Evolutionary conservation across 1,140 invertebrate genomes (phyloP).

Genomic region (Drosophila funebris): DNA sequence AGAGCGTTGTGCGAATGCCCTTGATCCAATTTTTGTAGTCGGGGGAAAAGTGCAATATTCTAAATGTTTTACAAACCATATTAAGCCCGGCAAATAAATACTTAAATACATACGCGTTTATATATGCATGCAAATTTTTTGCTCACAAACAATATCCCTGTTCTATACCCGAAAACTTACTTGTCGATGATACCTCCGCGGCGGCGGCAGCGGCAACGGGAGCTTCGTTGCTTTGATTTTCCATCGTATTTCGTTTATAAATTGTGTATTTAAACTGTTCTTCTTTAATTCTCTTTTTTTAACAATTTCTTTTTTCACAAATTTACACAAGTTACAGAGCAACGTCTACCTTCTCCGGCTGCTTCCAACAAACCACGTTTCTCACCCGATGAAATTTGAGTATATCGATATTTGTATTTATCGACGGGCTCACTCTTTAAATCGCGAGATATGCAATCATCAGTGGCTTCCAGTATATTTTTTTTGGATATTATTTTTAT

Average conservation of each 20-base stretch:
- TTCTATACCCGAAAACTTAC: constrained; percentile 63
- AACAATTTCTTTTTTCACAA: constrained; percentile 69
- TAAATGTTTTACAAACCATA: constrained; percentile 3
- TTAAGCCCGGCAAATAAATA: constrained; percentile 37
- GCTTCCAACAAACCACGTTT: constrained; percentile 81
- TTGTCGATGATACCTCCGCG: constrained; percentile 83
- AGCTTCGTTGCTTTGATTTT: constrained; percentile 81
- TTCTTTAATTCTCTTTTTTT: constrained; percentile 38
- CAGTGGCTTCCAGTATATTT: constrained; percentile 13
- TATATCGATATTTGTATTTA: constrained; percentile 30
- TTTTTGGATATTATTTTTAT: background rate
- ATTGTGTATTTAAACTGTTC: constrained; percentile 70
- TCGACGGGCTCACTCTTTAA: constrained; percentile 1
- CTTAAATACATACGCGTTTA: constrained; percentile 39
- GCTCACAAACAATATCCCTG: constrained; percentile 24
- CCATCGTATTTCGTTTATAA: constrained; percentile 75
- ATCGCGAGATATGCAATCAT: background rate
- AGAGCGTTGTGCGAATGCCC: constrained; percentile 41
- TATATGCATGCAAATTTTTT: constrained; percentile 36
- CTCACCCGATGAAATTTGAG: constrained; percentile 41
- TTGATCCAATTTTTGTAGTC: constrained; percentile 55
- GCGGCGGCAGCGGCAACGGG: constrained; percentile 72
- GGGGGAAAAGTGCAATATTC: constrained; percentile 18
- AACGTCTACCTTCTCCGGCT: constrained; percentile 75
- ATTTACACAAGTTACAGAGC: constrained; percentile 74